Percentiles rank a stretch among this genome's conserved stretches.
Conservation (phyloP, 2,888 invertebrate genomes). For the Ectemnius cavifrons region DNA sequence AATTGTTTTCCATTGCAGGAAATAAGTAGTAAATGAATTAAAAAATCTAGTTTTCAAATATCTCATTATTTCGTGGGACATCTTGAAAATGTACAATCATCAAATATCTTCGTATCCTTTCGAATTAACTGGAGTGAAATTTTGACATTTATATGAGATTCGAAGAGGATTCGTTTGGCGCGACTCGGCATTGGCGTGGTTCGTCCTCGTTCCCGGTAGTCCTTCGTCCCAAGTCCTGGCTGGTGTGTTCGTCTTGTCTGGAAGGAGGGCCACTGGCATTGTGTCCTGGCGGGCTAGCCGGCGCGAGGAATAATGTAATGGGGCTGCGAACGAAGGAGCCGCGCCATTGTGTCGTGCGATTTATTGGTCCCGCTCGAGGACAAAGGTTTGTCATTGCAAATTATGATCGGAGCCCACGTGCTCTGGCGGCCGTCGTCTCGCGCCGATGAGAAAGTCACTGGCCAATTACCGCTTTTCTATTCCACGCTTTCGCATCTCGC, state of each 20-base stretch:
- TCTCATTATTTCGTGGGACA: too few relatives aligned
- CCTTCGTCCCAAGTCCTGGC: slow-evolving; percentile 4
- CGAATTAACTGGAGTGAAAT: background rate
- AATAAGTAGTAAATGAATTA: too few relatives aligned
- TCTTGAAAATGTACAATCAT: too few relatives aligned
- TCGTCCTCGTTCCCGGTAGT: background rate
- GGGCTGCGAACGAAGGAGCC: slow-evolving; percentile 36
- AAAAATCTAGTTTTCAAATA: too few relatives aligned
- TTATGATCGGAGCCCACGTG: slow-evolving; percentile 49
- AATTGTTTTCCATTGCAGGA: too few relatives aligned
- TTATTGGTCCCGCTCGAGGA: slow-evolving; percentile 50
- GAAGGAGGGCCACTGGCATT: slow-evolving; percentile 41
- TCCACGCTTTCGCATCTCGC: slow-evolving; percentile 16
- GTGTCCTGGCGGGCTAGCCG: slow-evolving; percentile 37
- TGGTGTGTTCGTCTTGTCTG: slow-evolving; percentile 40
- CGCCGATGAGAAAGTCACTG: slow-evolving; percentile 38
- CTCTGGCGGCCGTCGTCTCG: slow-evolving; percentile 8
- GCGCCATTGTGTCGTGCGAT: slow-evolving; percentile 55
- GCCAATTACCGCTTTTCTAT: slow-evolving; percentile 48
- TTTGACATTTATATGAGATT: too few relatives aligned
- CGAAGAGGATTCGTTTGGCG: background rate
- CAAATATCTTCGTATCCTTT: too few relatives aligned
- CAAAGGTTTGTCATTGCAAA: slow-evolving; percentile 56
- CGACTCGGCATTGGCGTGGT: too few relatives aligned
- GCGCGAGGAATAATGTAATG: slow-evolving; percentile 52